Conservation (phyloP, 2,888 invertebrate species). For the Apodemia duryi region DNA sequence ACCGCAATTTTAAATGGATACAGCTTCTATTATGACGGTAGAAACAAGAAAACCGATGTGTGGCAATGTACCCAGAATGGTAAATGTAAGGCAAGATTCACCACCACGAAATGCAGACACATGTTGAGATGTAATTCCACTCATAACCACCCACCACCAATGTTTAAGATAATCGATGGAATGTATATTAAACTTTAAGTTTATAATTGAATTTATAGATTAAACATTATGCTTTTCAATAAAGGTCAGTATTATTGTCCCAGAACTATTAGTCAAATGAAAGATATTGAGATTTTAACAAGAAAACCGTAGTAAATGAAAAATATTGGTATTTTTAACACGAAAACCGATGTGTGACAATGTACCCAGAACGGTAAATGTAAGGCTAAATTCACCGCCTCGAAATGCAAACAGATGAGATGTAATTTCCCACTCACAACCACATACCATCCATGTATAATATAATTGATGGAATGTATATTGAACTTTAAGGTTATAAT, state of each 20-base stretch:
- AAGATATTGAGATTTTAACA: no score
- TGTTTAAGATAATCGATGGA: slow-evolving; percentile 19
- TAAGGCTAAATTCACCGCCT: slow-evolving; percentile 27
- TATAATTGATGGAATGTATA: slow-evolving; percentile 16
- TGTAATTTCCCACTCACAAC: slow-evolving; percentile 9
- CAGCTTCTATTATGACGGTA: slow-evolving; percentile 38
- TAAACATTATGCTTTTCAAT: no score
- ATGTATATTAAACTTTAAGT: slow-evolving; percentile 15
- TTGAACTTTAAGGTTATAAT: slow-evolving; percentile 13
- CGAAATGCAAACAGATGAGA: slow-evolving; percentile 21
- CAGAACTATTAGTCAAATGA: no score
- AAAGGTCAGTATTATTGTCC: no score
- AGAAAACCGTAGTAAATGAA: no score
- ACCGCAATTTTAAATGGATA: slow-evolving; percentile 22
- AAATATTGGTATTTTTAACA: slow-evolving; percentile 7
- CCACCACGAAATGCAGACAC: slow-evolving; percentile 19
- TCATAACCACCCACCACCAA: slow-evolving; percentile 20
- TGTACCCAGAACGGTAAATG: slow-evolving; percentile 32
- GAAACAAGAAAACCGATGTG: slow-evolving; percentile 30
- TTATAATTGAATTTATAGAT: not conserved
- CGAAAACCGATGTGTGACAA: slow-evolving; percentile 33
- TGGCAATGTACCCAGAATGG: slow-evolving; percentile 34
- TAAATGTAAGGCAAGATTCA: slow-evolving; percentile 30
- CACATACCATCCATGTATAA: slow-evolving; percentile 18
- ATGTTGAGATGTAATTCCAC: slow-evolving; percentile 16